A percentile compares a stretch with the other conserved stretches of the same genome.
Conservation (phyloP, 2,888 invertebrate species). For the Athrips mouffetella region DNA sequence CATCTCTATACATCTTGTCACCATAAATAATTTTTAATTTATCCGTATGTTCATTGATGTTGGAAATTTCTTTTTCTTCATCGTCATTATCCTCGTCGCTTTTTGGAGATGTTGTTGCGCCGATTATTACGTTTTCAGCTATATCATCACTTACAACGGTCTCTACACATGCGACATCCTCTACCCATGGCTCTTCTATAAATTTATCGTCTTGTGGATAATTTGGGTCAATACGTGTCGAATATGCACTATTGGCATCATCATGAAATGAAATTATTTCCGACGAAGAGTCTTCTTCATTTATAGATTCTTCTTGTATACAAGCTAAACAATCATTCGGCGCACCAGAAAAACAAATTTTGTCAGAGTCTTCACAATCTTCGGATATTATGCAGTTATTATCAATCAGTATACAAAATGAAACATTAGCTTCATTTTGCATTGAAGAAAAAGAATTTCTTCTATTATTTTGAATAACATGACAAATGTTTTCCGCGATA, state of each 20-base stretch:
- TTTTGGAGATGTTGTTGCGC: constrained; percentile 43
- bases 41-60: constrained; percentile 17
- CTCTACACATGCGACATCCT: constrained; percentile 67
- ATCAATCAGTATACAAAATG: constrained; percentile 66
- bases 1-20: constrained; percentile 49
- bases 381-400: constrained; percentile 59
- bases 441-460: constrained; percentile 63
- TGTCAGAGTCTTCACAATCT: constrained; percentile 48
- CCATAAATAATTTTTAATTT: constrained; percentile 54
- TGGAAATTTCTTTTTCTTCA: constrained; percentile 31
- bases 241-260: constrained; percentile 31
- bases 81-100: constrained; percentile 28
- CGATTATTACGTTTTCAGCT: constrained; percentile 55
- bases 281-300: constrained; percentile 23
- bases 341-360: constrained; percentile 53
- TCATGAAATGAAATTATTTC: constrained; percentile 24
- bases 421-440: constrained; percentile 59
- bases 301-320: constrained; percentile 29
- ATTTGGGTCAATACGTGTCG: constrained; percentile 34
- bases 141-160: constrained; percentile 68
- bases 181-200: constrained; percentile 59
- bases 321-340: constrained; percentile 41
- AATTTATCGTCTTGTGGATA: constrained; percentile 41
- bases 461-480: constrained; percentile 52
- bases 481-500: constrained; percentile 42